These are phyloP conservation scores for Zaprionus ornatus DNA, from an alignment of 1,140 invertebrate species.

Conservation along the genomic window DNA sequence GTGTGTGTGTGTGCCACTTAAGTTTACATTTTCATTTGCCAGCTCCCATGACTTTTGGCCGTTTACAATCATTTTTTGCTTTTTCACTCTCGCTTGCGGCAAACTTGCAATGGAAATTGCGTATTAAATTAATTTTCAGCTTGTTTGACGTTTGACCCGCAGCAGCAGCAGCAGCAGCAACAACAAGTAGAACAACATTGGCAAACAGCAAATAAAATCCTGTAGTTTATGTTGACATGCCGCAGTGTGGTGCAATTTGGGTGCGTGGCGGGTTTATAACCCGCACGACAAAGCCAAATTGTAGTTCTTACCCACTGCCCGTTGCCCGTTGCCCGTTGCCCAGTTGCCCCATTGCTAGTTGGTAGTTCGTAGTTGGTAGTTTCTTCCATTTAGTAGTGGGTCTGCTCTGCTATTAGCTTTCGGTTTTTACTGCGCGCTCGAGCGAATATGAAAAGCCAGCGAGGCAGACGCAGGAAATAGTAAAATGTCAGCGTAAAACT, in stretches of 20 bases:
- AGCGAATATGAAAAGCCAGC: constrained; percentile 73
- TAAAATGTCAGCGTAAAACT: constrained; percentile 82
- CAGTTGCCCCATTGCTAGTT: constrained; percentile 15
- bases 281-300: constrained; percentile 69
- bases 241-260: constrained; percentile 55
- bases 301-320: constrained; percentile 22
- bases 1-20: constrained; percentile 73
- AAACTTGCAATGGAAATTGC: constrained; percentile 64
- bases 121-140: constrained; percentile 80
- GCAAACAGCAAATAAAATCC: constrained; percentile 67
- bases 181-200: constrained; percentile 37
- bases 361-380: constrained; percentile 8
- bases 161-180: constrained; percentile 21
- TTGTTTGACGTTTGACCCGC: constrained; percentile 77
- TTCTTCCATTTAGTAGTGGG: constrained; percentile 36
- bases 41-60: constrained; percentile 74
- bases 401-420: constrained; percentile 74
- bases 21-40: constrained; percentile 80
- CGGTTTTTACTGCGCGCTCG: constrained; percentile 70
- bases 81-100: constrained; percentile 28
- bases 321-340: constrained; percentile 9
- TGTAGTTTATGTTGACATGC: constrained; percentile 71
- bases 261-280: constrained; percentile 39
- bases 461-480: constrained; percentile 64
- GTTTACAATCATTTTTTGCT: constrained; percentile 70